phyloP scores from a whole-genome alignment of 1,140 invertebrate species.

The Conus ventricosus region DNA sequence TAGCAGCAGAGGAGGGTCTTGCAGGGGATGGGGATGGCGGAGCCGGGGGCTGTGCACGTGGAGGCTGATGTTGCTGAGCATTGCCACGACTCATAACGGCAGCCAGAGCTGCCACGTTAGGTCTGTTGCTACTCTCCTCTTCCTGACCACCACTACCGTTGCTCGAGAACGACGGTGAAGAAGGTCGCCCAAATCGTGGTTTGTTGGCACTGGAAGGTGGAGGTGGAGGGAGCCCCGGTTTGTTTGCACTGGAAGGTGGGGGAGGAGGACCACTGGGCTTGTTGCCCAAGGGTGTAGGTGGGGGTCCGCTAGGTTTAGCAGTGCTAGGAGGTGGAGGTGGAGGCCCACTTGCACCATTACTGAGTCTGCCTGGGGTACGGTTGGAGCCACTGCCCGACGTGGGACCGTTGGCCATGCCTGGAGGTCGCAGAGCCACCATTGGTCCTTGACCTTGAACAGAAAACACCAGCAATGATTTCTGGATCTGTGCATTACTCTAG shows the following conservation, averaged over 20 bases:
- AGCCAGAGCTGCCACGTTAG: constrained; percentile 22
- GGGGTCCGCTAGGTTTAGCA: constrained; percentile 25
- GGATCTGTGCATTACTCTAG: too few species aligned
- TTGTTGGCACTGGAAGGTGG: constrained; percentile 40
- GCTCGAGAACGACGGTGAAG: not conserved
- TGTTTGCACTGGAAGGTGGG: not conserved
- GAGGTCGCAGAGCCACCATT: constrained; percentile 35
- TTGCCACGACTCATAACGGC: constrained; percentile 18
- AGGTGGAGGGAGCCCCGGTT: constrained; percentile 32
- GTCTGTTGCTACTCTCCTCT: not conserved
- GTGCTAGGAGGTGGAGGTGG: constrained; percentile 22
- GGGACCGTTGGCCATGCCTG: constrained; percentile 29
- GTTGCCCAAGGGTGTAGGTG: constrained; percentile 35
- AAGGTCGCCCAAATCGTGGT: constrained; percentile 32
- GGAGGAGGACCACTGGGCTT: constrained; percentile 35
- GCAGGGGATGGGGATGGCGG: constrained; percentile 19
- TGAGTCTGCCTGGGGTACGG: constrained; percentile 30
- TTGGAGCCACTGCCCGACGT: not conserved
- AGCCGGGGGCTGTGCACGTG: constrained; percentile 19
- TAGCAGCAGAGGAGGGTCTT: constrained; percentile 2
- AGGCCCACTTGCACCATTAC: constrained; percentile 24
- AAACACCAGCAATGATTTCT: too few species aligned
- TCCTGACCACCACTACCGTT: constrained; percentile 25
- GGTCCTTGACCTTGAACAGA: constrained; percentile 28
- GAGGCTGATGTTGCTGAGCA: not conserved